Percentiles rank a stretch among this genome's conserved stretches.
Conservation (phyloP, 1,140 invertebrate genomes). For the Phortica variegata region DNA sequence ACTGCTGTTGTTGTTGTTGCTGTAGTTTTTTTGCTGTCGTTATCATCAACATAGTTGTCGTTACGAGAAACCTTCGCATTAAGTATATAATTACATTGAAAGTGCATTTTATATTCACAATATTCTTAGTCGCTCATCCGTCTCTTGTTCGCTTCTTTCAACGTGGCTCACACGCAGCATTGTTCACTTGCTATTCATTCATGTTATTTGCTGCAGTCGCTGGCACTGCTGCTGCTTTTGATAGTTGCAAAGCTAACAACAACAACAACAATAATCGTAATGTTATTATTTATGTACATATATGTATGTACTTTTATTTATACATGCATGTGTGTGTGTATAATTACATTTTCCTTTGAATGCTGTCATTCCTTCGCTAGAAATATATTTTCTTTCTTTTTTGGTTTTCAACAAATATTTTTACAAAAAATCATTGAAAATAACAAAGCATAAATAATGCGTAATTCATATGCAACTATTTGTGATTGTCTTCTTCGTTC, state of each 20-base stretch:
- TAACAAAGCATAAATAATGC: too few relatives aligned
- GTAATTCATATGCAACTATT: too few relatives aligned
- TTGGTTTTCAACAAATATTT: too few relatives aligned
- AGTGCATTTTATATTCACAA: conserved; percentile 1
- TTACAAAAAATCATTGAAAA: too few relatives aligned
- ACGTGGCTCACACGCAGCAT: background rate
- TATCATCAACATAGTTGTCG: background rate
- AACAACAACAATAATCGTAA: background rate
- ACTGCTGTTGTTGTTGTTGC: too few relatives aligned
- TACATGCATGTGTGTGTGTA: too few relatives aligned
- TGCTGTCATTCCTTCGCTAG: too few relatives aligned
- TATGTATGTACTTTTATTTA: background rate
- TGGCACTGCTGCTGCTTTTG: too few relatives aligned
- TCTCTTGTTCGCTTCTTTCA: background rate
- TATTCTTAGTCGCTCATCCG: background rate
- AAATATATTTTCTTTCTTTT: too few relatives aligned
- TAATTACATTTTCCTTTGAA: too few relatives aligned
- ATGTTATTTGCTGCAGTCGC: conserved; percentile 15
- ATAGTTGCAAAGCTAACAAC: conserved; percentile 3
- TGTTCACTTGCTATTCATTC: conserved; percentile 5
- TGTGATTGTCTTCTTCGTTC: too few relatives aligned
- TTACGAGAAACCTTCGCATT: conserved; percentile 3
- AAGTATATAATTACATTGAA: conserved; percentile 2
- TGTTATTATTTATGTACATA: background rate
- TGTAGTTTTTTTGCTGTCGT: conserved; percentile 1